Base-by-base conservation (phyloP, 1,140 invertebrate genomes). In the Cydia amplana region DNA sequence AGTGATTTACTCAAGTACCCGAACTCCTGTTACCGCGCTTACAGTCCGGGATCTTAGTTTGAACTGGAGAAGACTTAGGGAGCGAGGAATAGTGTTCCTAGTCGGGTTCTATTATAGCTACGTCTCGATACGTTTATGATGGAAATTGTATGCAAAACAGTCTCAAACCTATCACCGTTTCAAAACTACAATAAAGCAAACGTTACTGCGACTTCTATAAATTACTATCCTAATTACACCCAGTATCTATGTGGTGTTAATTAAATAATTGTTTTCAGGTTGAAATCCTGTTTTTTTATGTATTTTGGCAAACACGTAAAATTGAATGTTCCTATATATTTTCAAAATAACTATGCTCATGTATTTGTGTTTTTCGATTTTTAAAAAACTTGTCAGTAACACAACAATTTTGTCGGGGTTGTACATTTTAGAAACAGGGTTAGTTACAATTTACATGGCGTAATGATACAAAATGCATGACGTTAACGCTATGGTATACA, bases 141-240 rank as follows among this genome's bases (percentile, higher is more conserved):
- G 65, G 65, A 70, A 70, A 70, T 70, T 40, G 32, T 70, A 70
- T 70, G 65, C 65, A 70, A 43, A 70, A 36, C 65, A 70, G 65
- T 40, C 65, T 70, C 32, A 16, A 70, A 67, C 64, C 64, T 25
- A 36, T 67, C 64, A 20, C 16, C 65, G 65, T 43, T 70, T 70
- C 32, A 36, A 43, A 36, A 70, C 36, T 70, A 36, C 65, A 32
- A 23, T 70, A 70, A n/a, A 70, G 5, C 65, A 70, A 70, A 40
- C 32, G 65, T 18, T 12, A 43, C 36, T 70, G 65, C 20, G 20
- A 60, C 18, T 6, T 60, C 18, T 20, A 20, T 20, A 20, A 20
- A 18, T 60, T 60, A n/a, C 16, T 23, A 9, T 23, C 2, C 10
- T 60, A 60, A 60, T 51, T 23, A 16, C 16, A 46, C 12, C 3